Evolutionary conservation across 1,140 invertebrate species (phyloP).

Genomic region (Cataglyphis hispanica): DNA sequence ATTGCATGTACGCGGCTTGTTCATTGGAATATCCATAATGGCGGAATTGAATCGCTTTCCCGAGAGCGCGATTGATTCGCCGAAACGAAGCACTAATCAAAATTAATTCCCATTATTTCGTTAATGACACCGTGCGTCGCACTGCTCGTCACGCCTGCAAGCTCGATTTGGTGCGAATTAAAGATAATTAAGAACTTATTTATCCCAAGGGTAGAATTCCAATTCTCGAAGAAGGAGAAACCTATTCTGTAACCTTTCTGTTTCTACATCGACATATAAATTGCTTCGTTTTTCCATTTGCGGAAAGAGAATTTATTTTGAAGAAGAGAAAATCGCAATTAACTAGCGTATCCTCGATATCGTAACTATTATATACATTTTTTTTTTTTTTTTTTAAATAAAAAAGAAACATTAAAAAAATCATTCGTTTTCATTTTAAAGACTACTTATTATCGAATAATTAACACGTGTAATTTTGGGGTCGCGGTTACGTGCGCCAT

Average conservation of each 20-base stretch:
- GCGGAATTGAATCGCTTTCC: slow-evolving; percentile 76
- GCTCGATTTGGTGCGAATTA: slow-evolving; percentile 75
- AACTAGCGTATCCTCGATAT: not conserved
- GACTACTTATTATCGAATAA: slow-evolving; percentile 13
- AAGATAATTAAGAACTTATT: slow-evolving; percentile 77
- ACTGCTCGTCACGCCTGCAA: slow-evolving; percentile 70
- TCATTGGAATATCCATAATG: slow-evolving; percentile 77
- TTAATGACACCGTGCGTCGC: slow-evolving; percentile 75
- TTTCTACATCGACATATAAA: slow-evolving; percentile 7
- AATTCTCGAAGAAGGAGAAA: slow-evolving; percentile 19
- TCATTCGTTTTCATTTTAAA: not conserved
- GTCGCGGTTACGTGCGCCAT: not conserved
- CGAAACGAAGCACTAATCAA: slow-evolving; percentile 78
- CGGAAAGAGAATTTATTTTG: not conserved
- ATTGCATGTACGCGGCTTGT: slow-evolving; percentile 69
- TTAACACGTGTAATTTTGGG: slow-evolving; percentile 20
- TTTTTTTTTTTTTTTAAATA: not conserved
- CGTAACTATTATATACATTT: slow-evolving; percentile 1
- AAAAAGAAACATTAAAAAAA: not conserved
- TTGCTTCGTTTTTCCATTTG: slow-evolving; percentile 12
- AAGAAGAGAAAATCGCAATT: slow-evolving; percentile 1
- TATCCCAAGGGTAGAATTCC: slow-evolving; percentile 43
- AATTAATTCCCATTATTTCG: slow-evolving; percentile 79
- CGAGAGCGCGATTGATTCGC: slow-evolving; percentile 76
- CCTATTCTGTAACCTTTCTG: slow-evolving; percentile 8